Evolutionary conservation across 92 coral and sea anemone species (phyloP).

Genomic region (Pocillopora grandis): DNA sequence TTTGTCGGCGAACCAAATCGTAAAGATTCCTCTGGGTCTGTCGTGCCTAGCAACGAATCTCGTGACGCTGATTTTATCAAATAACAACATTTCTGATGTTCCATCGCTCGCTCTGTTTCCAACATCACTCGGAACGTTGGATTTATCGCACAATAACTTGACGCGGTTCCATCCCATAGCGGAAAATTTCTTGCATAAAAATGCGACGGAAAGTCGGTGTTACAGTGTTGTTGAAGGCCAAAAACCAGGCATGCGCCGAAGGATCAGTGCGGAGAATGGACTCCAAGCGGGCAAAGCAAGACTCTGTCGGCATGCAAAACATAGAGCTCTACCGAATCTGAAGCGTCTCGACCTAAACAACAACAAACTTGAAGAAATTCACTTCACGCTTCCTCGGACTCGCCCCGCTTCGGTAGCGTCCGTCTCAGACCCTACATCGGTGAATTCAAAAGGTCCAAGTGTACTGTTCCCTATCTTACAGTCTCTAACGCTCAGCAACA

Average conservation of each 20-base stretch:
- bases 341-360: slow-evolving; percentile 88
- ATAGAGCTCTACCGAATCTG: slow-evolving; percentile 68
- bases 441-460: slow-evolving; percentile 22
- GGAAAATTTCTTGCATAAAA: slow-evolving; percentile 34
- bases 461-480: slow-evolving; percentile 85
- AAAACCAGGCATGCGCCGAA: slow-evolving; percentile 53
- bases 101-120: slow-evolving; percentile 86
- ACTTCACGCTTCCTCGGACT: slow-evolving; percentile 57
- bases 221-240: slow-evolving; percentile 77
- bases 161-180: slow-evolving; percentile 60
- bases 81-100: slow-evolving; percentile 71
- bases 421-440: slow-evolving; percentile 14
- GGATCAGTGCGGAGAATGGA: slow-evolving; percentile 61
- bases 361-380: slow-evolving; percentile 71
- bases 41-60: slow-evolving; percentile 92
- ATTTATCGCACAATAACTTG: slow-evolving; percentile 79
- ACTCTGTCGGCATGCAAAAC: slow-evolving; percentile 87
- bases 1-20: slow-evolving; percentile 73
- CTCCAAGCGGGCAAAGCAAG: slow-evolving; percentile 52
- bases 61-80: slow-evolving; percentile 78
- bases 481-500: slow-evolving; percentile 79
- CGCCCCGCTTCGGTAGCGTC: slow-evolving; percentile 31
- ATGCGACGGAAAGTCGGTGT: slow-evolving; percentile 51
- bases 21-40: slow-evolving; percentile 71
- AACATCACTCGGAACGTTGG: slow-evolving; percentile 82